Percentiles rank a stretch among this genome's conserved stretches.
Conservation (phyloP, 2,888 invertebrate species). For the Euplagia quadripunctaria region DNA sequence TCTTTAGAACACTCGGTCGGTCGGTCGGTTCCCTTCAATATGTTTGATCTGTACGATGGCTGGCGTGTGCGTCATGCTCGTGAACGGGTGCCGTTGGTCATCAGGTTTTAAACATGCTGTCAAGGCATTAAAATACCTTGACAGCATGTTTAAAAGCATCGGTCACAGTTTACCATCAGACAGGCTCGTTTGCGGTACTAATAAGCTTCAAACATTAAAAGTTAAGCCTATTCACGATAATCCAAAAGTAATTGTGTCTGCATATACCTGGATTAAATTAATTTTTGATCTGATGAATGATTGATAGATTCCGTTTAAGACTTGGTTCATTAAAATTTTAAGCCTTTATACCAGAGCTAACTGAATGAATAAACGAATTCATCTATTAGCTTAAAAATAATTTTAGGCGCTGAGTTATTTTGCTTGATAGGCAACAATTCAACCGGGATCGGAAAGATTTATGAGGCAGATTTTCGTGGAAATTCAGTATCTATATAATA, state of each 20-base stretch:
- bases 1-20: too few species aligned
- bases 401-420: neutral
- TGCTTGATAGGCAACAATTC: neutral
- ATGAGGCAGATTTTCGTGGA: neutral
- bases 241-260: conserved; percentile 46
- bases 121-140: too few species aligned
- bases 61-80: too few species aligned
- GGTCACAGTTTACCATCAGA: too few species aligned
- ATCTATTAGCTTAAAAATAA: neutral
- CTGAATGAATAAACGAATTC: neutral
- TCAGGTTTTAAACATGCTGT: too few species aligned
- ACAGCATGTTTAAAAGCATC: too few species aligned
- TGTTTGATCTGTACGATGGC: too few species aligned
- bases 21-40: too few species aligned
- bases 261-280: conserved; percentile 44
- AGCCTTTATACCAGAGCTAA: neutral
- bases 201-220: too few species aligned
- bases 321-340: neutral
- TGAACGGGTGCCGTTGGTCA: too few species aligned
- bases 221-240: conserved; percentile 34
- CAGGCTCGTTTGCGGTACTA: too few species aligned
- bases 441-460: neutral
- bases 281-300: conserved; percentile 45
- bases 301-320: conserved; percentile 24
- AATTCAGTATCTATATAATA: neutral